phyloP scores from a whole-genome alignment of 2,797 vertebrate genomes.

The Columba guinea region DNA sequence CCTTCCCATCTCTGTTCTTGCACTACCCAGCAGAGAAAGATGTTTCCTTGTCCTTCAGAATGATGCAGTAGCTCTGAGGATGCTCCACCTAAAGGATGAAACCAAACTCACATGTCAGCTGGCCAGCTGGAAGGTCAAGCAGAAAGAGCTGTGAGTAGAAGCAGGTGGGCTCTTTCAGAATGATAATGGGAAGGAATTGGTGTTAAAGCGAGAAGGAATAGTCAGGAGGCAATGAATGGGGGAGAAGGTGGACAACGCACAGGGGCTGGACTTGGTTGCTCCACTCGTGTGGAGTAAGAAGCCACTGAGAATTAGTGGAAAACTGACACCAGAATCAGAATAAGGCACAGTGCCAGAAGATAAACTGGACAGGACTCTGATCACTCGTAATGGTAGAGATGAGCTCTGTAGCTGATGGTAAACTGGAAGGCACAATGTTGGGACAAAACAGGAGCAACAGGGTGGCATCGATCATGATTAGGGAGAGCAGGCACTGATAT shows the following conservation, averaged over 20 bases:
- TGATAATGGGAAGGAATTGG: neutral
- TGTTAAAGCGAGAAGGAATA: neutral
- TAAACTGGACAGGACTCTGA: neutral
- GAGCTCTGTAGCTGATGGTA: neutral
- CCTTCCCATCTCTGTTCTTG: neutral
- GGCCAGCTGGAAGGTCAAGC: neutral
- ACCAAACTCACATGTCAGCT: neutral
- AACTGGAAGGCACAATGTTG: neutral
- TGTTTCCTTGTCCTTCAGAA: neutral
- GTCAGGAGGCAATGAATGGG: neutral
- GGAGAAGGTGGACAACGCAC: neutral
- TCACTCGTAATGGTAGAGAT: neutral
- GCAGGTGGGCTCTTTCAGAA: neutral
- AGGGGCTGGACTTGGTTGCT: neutral
- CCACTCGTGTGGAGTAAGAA: neutral
- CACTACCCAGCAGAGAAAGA: neutral
- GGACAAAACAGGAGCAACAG: fast-evolving
- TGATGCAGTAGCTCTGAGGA: neutral
- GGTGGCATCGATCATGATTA: neutral
- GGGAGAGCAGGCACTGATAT: neutral
- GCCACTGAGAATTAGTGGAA: neutral
- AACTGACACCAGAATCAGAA: neutral
- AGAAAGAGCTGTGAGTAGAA: neutral
- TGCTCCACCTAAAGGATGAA: neutral
- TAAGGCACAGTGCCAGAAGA: neutral